Evolutionary conservation across 2,888 invertebrate species (phyloP).

Genomic region (Mesodorylaimus sp.): DNA sequence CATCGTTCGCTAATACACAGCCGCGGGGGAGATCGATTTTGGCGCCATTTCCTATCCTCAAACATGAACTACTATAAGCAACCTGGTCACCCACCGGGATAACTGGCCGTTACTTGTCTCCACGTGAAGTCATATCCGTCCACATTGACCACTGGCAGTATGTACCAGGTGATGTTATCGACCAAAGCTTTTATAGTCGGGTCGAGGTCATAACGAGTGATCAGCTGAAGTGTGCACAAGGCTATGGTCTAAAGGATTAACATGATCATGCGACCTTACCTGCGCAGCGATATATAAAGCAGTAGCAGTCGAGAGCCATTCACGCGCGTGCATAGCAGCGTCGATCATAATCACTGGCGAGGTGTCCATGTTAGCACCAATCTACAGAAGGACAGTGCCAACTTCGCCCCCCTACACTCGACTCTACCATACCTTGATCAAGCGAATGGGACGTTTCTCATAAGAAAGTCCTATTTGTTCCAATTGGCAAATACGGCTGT

Average conservation of each 20-base stretch:
- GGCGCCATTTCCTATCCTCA: background rate
- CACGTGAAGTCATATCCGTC: slow-evolving; percentile 2
- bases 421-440: no score
- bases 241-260: no score
- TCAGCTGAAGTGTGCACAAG: no score
- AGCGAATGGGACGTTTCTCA: no score
- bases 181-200: background rate
- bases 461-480: no score
- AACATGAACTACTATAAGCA: background rate
- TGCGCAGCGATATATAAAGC: background rate
- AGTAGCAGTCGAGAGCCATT: background rate
- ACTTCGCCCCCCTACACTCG: no score
- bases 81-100: background rate
- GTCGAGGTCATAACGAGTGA: background rate
- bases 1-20: slow-evolving; percentile 15
- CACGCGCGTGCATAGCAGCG: slow-evolving; percentile 1
- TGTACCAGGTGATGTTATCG: background rate
- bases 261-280: no score
- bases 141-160: background rate
- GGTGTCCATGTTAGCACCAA: no score
- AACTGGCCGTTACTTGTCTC: background rate
- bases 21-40: background rate
- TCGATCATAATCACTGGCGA: slow-evolving; percentile 3
- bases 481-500: no score
- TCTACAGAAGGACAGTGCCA: no score